Conservation (phyloP, 1,140 invertebrate species). For the Dreissena rostriformis region DNA sequence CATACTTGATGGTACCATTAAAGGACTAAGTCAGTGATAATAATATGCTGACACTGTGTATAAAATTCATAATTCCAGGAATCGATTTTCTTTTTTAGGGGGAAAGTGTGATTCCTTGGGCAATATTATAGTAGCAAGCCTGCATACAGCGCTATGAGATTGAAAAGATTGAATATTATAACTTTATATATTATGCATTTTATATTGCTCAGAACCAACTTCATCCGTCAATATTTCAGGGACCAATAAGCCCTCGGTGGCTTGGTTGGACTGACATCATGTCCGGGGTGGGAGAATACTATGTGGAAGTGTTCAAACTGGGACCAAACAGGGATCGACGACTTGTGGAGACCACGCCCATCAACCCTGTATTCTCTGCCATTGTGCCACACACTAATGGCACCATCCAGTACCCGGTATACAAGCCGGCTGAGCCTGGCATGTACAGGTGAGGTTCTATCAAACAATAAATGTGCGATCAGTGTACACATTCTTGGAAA, state of each 20-base stretch:
- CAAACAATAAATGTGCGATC: not conserved
- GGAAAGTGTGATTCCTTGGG: too few species aligned
- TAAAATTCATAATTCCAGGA: not conserved
- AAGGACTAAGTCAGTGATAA: not conserved
- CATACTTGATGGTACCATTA: not conserved
- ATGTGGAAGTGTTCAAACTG: slow-evolving; percentile 43
- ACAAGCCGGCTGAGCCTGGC: slow-evolving; percentile 34
- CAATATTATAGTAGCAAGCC: too few species aligned
- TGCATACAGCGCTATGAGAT: too few species aligned
- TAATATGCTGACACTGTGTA: not conserved
- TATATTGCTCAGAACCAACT: not conserved
- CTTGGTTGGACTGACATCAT: slow-evolving; percentile 45
- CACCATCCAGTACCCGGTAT: slow-evolving; percentile 2
- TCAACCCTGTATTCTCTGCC: slow-evolving; percentile 17
- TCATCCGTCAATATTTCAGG: slow-evolving; percentile 3
- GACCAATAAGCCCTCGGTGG: slow-evolving; percentile 36
- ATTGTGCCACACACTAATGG: not conserved
- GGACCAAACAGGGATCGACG: not conserved
- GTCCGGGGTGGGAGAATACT: slow-evolving; percentile 31
- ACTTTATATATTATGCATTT: not conserved
- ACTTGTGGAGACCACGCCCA: slow-evolving; percentile 24
- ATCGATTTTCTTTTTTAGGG: not conserved
- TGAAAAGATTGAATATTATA: too few species aligned
- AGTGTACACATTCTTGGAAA: not conserved
- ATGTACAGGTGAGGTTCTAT: slow-evolving; percentile 54